Conservation (phyloP, 2,888 invertebrate genomes). For the Torymus auratus region DNA sequence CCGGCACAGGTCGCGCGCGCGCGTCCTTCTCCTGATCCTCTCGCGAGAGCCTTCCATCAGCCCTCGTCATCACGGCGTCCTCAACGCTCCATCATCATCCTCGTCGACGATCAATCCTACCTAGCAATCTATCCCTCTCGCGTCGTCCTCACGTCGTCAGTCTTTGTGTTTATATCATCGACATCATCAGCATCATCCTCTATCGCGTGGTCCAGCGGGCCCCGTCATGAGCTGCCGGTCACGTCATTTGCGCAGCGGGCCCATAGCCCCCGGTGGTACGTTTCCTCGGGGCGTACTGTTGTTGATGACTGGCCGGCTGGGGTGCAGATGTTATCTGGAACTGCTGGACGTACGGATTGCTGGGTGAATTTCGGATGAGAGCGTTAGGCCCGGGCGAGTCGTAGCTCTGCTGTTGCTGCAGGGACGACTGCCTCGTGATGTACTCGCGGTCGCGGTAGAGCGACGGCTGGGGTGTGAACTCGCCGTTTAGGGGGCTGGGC, state of each 20-base stretch:
- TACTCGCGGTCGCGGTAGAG: slow-evolving; percentile 68
- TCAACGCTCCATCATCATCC: too few relatives aligned
- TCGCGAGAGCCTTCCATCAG: too few relatives aligned
- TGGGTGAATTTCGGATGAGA: slow-evolving; percentile 31
- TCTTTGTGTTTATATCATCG: too few relatives aligned
- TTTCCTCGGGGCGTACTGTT: slow-evolving; percentile 67
- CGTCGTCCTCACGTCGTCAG: too few relatives aligned
- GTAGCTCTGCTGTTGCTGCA: slow-evolving; percentile 26
- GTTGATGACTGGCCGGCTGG: slow-evolving; percentile 66
- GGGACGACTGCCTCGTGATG: slow-evolving; percentile 50
- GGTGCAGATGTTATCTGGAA: slow-evolving; percentile 68
- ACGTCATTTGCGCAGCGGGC: slow-evolving; percentile 41
- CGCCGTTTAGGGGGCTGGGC: background rate
- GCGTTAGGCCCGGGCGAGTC: slow-evolving; percentile 15
- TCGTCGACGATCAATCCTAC: too few relatives aligned
- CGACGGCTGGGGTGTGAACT: background rate
- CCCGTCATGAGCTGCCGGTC: slow-evolving; percentile 26
- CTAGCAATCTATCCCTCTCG: too few relatives aligned
- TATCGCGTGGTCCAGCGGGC: slow-evolving; percentile 68
- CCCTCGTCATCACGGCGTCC: too few relatives aligned
- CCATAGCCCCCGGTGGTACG: background rate
- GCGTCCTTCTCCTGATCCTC: too few relatives aligned
- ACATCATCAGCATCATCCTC: slow-evolving; percentile 67
- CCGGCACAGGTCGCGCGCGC: too few relatives aligned
- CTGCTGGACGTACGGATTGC: slow-evolving; percentile 69